These are phyloP conservation scores for Conopomorpha cramerella DNA, from an alignment of 1,140 invertebrate species.

Conservation along the genomic window DNA sequence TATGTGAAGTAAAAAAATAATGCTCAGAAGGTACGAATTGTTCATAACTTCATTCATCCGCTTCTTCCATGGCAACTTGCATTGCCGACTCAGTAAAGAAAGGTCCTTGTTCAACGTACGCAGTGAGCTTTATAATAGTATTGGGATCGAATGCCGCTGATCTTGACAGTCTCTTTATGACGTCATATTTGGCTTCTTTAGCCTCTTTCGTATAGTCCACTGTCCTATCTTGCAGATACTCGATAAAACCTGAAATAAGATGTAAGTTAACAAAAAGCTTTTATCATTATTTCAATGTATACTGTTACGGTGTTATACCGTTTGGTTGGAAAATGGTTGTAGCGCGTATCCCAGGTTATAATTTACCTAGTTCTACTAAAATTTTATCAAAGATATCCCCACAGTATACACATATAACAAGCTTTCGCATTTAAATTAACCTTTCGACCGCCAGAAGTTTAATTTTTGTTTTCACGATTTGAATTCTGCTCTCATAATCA, in stretches of 20 bases:
- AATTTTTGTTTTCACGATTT: too few relatives aligned
- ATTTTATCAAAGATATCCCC: too few relatives aligned
- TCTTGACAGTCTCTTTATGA: constrained; percentile 68
- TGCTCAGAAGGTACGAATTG: neutral
- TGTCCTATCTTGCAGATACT: constrained; percentile 75
- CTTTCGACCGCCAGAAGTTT: too few relatives aligned
- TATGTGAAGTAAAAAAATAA: constrained; percentile 3
- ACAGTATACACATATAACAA: too few relatives aligned
- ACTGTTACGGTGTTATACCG: too few relatives aligned
- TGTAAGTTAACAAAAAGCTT: neutral
- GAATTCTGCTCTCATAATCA: too few relatives aligned
- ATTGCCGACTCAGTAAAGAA: constrained; percentile 68
- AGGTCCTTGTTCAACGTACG: constrained; percentile 74
- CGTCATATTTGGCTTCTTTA: constrained; percentile 74
- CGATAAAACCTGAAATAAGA: constrained; percentile 64
- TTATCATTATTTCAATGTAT: neutral
- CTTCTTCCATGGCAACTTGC: constrained; percentile 72
- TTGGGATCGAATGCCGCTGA: constrained; percentile 69
- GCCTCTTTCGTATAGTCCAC: constrained; percentile 71
- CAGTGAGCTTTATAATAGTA: constrained; percentile 64
- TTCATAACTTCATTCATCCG: constrained; percentile 21
- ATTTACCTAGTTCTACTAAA: too few relatives aligned
- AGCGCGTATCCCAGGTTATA: too few relatives aligned
- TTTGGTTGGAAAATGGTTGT: too few relatives aligned
- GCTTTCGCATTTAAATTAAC: too few relatives aligned